Evolutionary conservation across 2,888 invertebrate species (phyloP).

Genomic region (Drosophila subquinaria): DNA sequence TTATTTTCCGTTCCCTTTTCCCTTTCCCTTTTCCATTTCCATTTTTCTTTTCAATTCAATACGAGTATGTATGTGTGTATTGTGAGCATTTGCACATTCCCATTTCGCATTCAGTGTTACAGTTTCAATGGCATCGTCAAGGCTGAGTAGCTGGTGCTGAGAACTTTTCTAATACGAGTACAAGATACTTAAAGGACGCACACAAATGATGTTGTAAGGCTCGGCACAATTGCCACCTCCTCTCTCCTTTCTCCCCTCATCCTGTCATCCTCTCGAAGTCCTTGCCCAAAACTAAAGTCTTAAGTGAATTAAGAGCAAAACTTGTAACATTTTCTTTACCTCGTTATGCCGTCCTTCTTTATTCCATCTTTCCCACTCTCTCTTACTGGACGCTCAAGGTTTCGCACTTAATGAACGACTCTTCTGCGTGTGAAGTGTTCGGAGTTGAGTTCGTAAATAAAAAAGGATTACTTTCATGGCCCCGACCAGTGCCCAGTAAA

Average conservation of each 20-base stretch:
- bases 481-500: slow-evolving; percentile 38
- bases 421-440: slow-evolving; percentile 54
- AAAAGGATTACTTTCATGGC: slow-evolving; percentile 66
- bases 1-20: slow-evolving; percentile 18
- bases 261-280: slow-evolving; percentile 7
- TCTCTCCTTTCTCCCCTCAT: background rate
- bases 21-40: background rate
- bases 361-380: background rate
- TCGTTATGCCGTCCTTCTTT: slow-evolving; percentile 39
- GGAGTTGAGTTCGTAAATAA: slow-evolving; percentile 65
- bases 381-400: slow-evolving; percentile 41
- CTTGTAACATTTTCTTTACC: slow-evolving; percentile 74
- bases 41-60: slow-evolving; percentile 18
- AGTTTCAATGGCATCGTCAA: slow-evolving; percentile 69
- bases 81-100: slow-evolving; percentile 34
- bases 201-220: slow-evolving; percentile 59
- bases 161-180: slow-evolving; percentile 67
- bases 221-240: slow-evolving; percentile 11
- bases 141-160: slow-evolving; percentile 49
- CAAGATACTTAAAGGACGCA: slow-evolving; percentile 77
- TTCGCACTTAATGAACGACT: slow-evolving; percentile 67
- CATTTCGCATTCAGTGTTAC: slow-evolving; percentile 58
- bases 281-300: slow-evolving; percentile 69
- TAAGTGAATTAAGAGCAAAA: slow-evolving; percentile 79
- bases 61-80: background rate